Conservation (phyloP, 2,797 vertebrate species). For the Lindbergichthys nudifrons region DNA sequence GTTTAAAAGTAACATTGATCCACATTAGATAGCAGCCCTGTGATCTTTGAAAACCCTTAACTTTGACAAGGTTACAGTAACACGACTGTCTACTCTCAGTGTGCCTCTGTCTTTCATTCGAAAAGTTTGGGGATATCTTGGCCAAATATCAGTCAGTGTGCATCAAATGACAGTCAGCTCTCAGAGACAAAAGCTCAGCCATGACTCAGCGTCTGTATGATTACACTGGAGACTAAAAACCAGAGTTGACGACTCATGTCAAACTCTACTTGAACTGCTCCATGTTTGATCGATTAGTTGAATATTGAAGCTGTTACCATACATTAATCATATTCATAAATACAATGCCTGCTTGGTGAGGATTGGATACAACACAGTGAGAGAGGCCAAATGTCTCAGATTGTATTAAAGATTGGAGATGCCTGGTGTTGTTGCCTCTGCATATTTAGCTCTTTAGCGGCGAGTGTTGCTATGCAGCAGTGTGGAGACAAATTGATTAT, state of each 20-base stretch:
- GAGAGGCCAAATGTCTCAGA: constrained; percentile 13
- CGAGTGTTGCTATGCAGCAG: constrained; percentile 60
- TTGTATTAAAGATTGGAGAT: constrained; percentile 15
- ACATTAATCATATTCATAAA: not conserved
- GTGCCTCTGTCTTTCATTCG: constrained; percentile 16
- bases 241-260: constrained; percentile 30
- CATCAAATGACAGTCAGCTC: constrained; percentile 42
- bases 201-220: constrained; percentile 36
- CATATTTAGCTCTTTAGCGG: constrained; percentile 25
- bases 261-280: constrained; percentile 6
- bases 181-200: constrained; percentile 36
- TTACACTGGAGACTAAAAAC: constrained; percentile 8
- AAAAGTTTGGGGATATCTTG: constrained; percentile 37
- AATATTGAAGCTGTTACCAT: constrained; percentile 25
- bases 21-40: not conserved
- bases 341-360: not conserved
- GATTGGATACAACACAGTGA: not conserved
- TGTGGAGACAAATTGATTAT: constrained; percentile 67
- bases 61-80: constrained; percentile 17
- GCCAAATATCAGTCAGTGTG: constrained; percentile 37
- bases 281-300: constrained; percentile 27
- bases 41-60: not conserved
- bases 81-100: constrained; percentile 18
- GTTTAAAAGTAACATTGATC: not conserved
- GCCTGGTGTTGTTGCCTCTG: not conserved